Evolutionary conservation across 2,113 vertebrate species (phyloP).

Genomic region (Fregata magnificens): DNA sequence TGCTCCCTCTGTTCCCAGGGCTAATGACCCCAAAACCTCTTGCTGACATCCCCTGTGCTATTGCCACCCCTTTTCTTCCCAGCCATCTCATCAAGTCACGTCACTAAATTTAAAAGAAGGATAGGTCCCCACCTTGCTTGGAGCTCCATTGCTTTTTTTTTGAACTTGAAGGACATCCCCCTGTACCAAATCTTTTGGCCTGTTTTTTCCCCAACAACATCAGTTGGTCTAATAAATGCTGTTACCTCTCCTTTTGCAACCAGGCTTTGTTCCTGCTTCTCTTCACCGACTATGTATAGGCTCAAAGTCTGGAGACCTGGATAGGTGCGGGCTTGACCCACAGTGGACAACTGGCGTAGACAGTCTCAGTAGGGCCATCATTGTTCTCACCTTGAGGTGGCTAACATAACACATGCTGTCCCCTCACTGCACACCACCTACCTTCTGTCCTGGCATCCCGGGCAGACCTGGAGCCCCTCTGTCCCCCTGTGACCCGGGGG

Average conservation of each 20-base stretch:
- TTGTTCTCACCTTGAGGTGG: not conserved
- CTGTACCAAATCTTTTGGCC: not conserved
- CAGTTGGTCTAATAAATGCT: not conserved
- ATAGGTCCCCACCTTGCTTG: not conserved
- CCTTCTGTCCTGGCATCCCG: conserved; percentile 79
- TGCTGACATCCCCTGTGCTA: not conserved
- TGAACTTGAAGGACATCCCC: not conserved
- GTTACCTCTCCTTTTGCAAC: not conserved
- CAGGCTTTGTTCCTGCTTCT: not conserved
- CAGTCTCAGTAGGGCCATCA: fast-evolving
- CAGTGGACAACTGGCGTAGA: fast-evolving
- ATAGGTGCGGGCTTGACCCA: not conserved
- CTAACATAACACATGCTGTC: not conserved
- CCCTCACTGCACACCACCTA: not conserved
- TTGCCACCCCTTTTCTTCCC: not conserved
- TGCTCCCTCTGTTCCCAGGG: not conserved
- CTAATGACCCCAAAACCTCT: not conserved
- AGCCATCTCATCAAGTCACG: not conserved
- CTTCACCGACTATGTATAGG: not conserved
- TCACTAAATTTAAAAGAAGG: not conserved
- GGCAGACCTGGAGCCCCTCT: conserved; percentile 75
- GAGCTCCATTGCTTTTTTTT: not conserved
- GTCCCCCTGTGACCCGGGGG: conserved; percentile 76
- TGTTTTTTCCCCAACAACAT: not conserved
- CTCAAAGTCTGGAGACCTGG: not conserved